A percentile compares a stretch with the other conserved stretches of the same genome.
phyloP scores from a whole-genome alignment of 2,113 vertebrate species.

The Peromyscus maniculatus region DNA sequence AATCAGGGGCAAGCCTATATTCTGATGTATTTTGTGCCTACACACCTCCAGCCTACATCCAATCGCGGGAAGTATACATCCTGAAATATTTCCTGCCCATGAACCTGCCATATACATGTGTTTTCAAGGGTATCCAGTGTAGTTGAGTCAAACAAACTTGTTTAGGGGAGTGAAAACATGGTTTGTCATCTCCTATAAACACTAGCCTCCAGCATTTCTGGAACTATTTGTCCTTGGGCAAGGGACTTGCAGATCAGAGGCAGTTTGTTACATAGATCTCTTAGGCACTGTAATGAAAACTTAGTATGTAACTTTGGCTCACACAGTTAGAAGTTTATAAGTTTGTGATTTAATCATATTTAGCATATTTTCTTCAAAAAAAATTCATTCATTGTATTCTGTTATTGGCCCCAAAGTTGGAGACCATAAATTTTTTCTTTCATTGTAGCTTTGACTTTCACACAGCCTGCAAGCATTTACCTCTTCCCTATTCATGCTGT shows the following conservation, averaged over 20 bases:
- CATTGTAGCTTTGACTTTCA: conserved; percentile 32
- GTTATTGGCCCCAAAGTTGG: background rate
- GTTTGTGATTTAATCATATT: background rate
- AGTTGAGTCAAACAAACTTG: background rate
- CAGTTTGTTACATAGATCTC: background rate
- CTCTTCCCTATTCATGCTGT: conserved; percentile 24
- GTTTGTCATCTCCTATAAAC: background rate
- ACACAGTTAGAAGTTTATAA: background rate
- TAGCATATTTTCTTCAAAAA: conserved; percentile 9
- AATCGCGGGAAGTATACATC: no score
- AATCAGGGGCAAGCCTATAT: background rate
- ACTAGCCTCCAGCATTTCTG: background rate
- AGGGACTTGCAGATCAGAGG: background rate
- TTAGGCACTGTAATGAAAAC: background rate
- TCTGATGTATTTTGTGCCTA: background rate
- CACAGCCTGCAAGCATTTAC: background rate
- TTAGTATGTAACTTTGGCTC: background rate
- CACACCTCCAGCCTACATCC: background rate
- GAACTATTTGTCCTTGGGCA: background rate
- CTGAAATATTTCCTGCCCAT: background rate
- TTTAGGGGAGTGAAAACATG: background rate
- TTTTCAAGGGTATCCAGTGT: background rate
- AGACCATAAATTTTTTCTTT: conserved; percentile 40
- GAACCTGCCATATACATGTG: background rate
- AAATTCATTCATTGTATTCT: conserved; percentile 15